Conservation (phyloP, 2,113 vertebrate genomes). For the Corythaixoides concolor region DNA sequence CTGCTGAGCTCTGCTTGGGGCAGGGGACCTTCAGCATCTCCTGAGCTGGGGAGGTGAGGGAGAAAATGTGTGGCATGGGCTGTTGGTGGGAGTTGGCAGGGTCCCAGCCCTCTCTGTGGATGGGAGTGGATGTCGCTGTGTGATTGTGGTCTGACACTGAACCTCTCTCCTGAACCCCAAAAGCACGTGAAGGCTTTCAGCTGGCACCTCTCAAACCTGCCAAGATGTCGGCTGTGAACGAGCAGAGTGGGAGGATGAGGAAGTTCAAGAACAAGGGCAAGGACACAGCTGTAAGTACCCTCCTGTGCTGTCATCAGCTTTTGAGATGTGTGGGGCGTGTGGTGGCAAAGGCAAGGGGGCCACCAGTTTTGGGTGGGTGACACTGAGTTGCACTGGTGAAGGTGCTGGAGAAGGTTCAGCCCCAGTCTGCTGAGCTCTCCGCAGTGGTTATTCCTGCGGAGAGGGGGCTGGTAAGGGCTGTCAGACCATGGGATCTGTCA, state of each 20-base stretch:
- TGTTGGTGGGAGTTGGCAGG: background rate
- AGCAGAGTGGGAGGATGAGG: constrained; percentile 61
- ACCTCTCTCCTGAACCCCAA: background rate
- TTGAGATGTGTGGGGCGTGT: background rate
- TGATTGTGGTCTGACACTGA: background rate
- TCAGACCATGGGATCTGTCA: background rate
- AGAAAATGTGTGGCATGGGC: background rate
- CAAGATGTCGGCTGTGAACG: constrained; percentile 72
- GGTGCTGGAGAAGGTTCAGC: background rate
- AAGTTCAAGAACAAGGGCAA: constrained; percentile 92
- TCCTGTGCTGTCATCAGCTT: background rate
- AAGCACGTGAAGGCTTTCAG: background rate
- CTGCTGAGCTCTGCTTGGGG: background rate
- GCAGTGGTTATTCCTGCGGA: fast-evolving
- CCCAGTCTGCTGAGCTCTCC: background rate
- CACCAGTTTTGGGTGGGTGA: background rate
- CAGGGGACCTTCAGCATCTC: background rate
- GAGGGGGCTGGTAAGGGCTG: background rate
- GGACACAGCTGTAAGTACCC: constrained; percentile 77
- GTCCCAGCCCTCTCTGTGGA: background rate
- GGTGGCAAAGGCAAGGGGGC: background rate
- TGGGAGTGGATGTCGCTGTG: background rate
- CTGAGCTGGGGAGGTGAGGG: background rate
- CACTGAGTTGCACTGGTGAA: background rate
- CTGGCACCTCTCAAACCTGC: background rate